These are phyloP conservation scores for Hirudinaria manillensis DNA, from an alignment of 2,888 invertebrate species.

Conservation along the genomic window DNA sequence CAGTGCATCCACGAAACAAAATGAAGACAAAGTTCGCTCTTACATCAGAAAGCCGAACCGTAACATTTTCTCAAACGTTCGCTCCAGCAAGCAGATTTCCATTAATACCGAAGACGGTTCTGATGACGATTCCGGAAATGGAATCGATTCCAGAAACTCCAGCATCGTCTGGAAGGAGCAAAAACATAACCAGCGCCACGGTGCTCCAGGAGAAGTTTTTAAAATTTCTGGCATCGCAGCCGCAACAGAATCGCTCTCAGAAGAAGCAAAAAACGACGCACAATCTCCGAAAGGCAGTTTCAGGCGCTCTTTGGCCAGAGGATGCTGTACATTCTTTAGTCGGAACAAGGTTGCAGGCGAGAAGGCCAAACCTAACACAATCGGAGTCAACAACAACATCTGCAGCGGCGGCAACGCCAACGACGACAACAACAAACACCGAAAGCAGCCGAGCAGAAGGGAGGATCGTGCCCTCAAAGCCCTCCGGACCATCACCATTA, in stretches of 20 bases:
- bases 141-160: background rate
- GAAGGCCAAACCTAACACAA: background rate
- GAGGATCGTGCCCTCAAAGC: slow-evolving; percentile 98
- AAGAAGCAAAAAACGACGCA: background rate
- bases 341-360: background rate
- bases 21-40: too few relatives aligned
- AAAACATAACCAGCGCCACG: background rate
- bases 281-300: background rate
- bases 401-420: background rate
- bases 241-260: background rate
- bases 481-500: slow-evolving; percentile 94
- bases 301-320: background rate
- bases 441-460: slow-evolving; percentile 56
- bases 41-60: too few relatives aligned
- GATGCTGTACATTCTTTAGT: background rate
- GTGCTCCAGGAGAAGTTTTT: background rate
- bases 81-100: background rate
- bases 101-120: slow-evolving; percentile 12
- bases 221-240: background rate
- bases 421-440: background rate
- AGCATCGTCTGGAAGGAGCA: background rate
- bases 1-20: too few relatives aligned
- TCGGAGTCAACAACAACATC: background rate
- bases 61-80: background rate
- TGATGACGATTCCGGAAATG: slow-evolving; percentile 12